Evolutionary conservation across 2,888 invertebrate genomes (phyloP).

Genomic region (Hemithea aestivaria): DNA sequence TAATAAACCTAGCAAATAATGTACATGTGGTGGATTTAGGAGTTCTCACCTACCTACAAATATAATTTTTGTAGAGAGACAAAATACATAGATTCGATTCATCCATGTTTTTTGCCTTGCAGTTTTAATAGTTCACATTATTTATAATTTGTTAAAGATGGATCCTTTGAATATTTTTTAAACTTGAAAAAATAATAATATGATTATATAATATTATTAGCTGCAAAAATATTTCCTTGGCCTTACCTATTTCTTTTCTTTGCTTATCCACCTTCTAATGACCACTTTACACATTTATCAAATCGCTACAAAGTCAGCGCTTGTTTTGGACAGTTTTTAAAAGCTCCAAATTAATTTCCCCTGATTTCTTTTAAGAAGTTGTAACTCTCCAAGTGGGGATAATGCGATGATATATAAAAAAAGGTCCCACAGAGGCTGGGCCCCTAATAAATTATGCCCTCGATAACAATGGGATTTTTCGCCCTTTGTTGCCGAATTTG

Average conservation of each 20-base stretch:
- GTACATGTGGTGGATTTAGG: no score
- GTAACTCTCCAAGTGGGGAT: slow-evolving; percentile 77
- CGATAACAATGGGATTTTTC: slow-evolving; percentile 80
- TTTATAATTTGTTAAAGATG: no score
- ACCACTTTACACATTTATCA: slow-evolving; percentile 56
- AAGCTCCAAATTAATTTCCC: slow-evolving; percentile 75
- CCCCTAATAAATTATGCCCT: slow-evolving; percentile 79
- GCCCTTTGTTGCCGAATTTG: slow-evolving; percentile 78
- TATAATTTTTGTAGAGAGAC: no score
- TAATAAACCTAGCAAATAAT: no score
- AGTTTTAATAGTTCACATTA: no score
- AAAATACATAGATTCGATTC: no score
- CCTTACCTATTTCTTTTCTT: background rate
- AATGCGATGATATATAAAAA: slow-evolving; percentile 80
- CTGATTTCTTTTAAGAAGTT: slow-evolving; percentile 78
- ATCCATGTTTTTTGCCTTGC: no score
- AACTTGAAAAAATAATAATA: no score
- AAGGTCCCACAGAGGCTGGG: slow-evolving; percentile 71
- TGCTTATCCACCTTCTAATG: slow-evolving; percentile 16
- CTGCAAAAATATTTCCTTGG: no score
- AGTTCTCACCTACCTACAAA: no score
- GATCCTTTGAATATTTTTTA: no score
- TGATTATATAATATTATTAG: no score
- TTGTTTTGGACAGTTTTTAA: slow-evolving; percentile 73
- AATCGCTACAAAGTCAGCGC: slow-evolving; percentile 61